phyloP scores from a whole-genome alignment of 2,888 invertebrate species.

The Elmis aenea region DNA sequence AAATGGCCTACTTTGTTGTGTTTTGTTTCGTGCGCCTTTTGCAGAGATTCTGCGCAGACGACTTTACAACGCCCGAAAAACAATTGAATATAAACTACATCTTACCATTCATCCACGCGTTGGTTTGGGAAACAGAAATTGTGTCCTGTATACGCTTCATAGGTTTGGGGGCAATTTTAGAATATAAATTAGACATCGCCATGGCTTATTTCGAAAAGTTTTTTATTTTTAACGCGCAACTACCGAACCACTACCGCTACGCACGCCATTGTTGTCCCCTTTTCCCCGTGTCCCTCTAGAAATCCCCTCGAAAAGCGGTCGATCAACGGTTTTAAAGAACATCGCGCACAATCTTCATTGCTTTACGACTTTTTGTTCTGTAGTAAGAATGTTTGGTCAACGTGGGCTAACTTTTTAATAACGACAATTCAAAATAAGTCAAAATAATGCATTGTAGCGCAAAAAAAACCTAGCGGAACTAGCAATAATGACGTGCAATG shows the following conservation, averaged over 20 bases:
- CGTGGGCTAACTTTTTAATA: too few species aligned
- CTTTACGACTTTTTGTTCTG: too few species aligned
- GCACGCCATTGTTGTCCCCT: conserved; percentile 21
- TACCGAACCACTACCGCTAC: conserved; percentile 13
- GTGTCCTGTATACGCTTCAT: conserved; percentile 71
- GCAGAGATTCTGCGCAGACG: conserved; percentile 1
- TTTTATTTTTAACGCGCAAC: conserved; percentile 9
- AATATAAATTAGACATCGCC: conserved; percentile 74
- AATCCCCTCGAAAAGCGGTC: conserved; percentile 13
- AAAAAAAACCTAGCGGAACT: too few species aligned
- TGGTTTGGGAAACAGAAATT: conserved; percentile 75
- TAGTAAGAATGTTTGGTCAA: too few species aligned
- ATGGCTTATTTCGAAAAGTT: conserved; percentile 33
- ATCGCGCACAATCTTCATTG: conserved; percentile 16
- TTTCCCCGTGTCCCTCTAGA: conserved; percentile 8
- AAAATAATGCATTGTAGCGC: too few species aligned
- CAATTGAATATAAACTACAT: conserved; percentile 16
- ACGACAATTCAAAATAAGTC: too few species aligned
- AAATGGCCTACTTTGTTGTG: too few species aligned
- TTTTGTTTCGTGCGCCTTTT: too few species aligned
- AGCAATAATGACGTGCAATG: too few species aligned
- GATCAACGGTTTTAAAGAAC: conserved; percentile 14
- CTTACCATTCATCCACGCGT: conserved; percentile 86
- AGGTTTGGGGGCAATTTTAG: conserved; percentile 69
- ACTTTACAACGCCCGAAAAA: conserved; percentile 20